Evolutionary conservation across 2,113 vertebrate species (phyloP).

Genomic region (Grammomys dolichurus): DNA sequence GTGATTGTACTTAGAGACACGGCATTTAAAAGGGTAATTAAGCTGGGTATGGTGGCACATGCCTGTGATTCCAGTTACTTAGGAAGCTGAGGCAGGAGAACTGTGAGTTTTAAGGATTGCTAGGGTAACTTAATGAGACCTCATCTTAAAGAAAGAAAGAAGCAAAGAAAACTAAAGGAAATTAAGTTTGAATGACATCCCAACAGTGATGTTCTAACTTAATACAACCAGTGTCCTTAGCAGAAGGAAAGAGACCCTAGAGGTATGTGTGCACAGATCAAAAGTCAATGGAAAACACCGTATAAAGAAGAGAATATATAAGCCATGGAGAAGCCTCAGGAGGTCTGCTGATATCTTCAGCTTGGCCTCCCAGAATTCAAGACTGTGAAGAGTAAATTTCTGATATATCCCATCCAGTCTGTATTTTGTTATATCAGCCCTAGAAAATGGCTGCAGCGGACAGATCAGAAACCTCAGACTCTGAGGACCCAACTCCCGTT

Average conservation of each 20-base stretch:
- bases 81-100: neutral
- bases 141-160: neutral
- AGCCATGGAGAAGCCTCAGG: neutral
- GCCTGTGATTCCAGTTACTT: neutral
- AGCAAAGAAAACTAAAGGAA: neutral
- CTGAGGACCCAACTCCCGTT: neutral
- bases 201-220: neutral
- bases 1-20: neutral
- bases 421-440: neutral
- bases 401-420: neutral
- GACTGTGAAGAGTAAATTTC: neutral
- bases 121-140: neutral
- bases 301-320: neutral
- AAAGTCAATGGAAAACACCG: neutral
- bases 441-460: neutral
- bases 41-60: no score
- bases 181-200: neutral
- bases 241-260: conserved; percentile 10
- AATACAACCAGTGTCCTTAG: neutral
- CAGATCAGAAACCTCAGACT: neutral
- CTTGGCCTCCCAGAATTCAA: neutral
- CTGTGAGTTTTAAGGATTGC: neutral
- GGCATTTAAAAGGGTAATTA: conserved; percentile 9
- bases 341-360: neutral
- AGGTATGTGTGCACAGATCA: neutral